Evolutionary conservation across 2,888 invertebrate genomes (phyloP).

Genomic region (Kryphioiulus occultus): DNA sequence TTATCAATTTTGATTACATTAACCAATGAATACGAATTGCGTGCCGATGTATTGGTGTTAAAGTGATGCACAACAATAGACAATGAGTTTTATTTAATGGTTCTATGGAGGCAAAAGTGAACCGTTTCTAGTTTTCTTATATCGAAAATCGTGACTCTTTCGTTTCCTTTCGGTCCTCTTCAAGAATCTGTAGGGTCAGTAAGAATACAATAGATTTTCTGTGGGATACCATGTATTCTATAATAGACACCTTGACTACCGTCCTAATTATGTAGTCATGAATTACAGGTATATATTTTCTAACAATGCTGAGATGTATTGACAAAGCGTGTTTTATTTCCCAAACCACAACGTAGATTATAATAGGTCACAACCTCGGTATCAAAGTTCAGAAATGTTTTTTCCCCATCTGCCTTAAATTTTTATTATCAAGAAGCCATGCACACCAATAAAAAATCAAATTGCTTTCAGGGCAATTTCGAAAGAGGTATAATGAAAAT

Average conservation of each 20-base stretch:
- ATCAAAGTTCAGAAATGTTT: neutral
- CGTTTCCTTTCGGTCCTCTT: neutral
- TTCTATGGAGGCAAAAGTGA: neutral
- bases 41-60: neutral
- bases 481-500: neutral
- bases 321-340: neutral
- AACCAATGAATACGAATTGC: neutral
- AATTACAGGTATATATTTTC: neutral
- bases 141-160: neutral
- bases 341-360: neutral
- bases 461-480: neutral
- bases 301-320: conserved; percentile 29
- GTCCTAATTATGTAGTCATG: conserved; percentile 15
- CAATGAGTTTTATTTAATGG: neutral
- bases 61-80: neutral
- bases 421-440: neutral
- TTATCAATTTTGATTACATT: conserved; percentile 2
- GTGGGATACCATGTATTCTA: neutral
- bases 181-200: conserved; percentile 8
- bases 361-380: neutral
- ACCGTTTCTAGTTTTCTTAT: neutral
- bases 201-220: conserved; percentile 11
- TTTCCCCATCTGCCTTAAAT: neutral
- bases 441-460: neutral
- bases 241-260: conserved; percentile 35